Evolutionary conservation across 2,113 vertebrate genomes (phyloP).

Genomic region (Lophochroa leadbeateri): DNA sequence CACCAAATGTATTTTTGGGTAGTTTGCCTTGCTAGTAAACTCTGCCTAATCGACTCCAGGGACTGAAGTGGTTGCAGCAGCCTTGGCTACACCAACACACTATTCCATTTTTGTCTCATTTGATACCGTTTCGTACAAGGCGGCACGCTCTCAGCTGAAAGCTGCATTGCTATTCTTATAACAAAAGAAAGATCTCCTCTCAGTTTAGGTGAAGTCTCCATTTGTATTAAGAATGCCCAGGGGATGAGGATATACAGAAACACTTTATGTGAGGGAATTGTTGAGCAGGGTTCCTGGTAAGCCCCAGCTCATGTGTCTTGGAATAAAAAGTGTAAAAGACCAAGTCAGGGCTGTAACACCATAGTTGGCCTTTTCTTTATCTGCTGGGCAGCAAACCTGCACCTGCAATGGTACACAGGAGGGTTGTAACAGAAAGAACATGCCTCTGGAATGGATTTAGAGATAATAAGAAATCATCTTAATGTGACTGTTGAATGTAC

Average conservation of each 20-base stretch:
- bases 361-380: background rate
- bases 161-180: slow-evolving; percentile 1
- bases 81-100: slow-evolving; percentile 13
- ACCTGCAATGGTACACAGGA: slow-evolving; percentile 48
- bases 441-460: slow-evolving; percentile 45
- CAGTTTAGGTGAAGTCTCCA: background rate
- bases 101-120: slow-evolving; percentile 20
- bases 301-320: background rate
- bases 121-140: background rate
- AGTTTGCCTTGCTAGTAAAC: background rate
- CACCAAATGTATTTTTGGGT: background rate
- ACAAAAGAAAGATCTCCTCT: slow-evolving; percentile 6
- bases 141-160: background rate
- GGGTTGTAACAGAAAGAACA: slow-evolving; percentile 36
- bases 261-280: background rate
- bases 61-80: background rate
- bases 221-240: slow-evolving; percentile 6
- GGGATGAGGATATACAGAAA: background rate
- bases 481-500: slow-evolving; percentile 50
- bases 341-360: background rate
- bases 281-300: background rate
- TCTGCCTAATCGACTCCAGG: background rate
- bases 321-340: background rate
- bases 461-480: slow-evolving; percentile 62
- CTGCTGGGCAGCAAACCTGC: background rate